Percentiles rank a stretch among this genome's conserved stretches.
Evolutionary conservation across 2,113 vertebrate species (phyloP).

Genomic region (Ammodytes dubius): DNA sequence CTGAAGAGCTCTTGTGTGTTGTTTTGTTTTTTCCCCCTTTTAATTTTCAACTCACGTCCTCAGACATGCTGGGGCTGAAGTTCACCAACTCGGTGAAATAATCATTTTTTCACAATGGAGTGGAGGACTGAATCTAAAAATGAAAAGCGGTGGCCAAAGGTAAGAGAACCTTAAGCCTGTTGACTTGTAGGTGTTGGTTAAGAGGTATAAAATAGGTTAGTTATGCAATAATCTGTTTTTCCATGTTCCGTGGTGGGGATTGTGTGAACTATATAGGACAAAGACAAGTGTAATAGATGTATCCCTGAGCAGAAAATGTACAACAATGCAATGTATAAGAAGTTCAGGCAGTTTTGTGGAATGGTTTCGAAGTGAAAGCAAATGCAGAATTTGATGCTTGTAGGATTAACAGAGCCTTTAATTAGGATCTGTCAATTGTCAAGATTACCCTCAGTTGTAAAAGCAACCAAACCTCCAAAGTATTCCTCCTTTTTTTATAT

Average conservation of each 20-base stretch:
- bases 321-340: conserved; percentile 23
- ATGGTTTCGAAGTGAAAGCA: conserved; percentile 3
- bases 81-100: not conserved
- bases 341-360: conserved; percentile 31
- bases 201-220: conserved; percentile 9
- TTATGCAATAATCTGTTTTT: conserved; percentile 44
- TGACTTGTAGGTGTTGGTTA: conserved; percentile 4
- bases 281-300: conserved; percentile 27
- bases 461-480: not conserved
- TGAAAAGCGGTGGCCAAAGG: conserved; percentile 51
- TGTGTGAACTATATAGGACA: conserved; percentile 37
- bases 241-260: conserved; percentile 15
- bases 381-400: conserved; percentile 12
- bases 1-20: conserved; percentile 7
- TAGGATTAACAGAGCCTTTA: conserved; percentile 1
- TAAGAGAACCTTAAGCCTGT: conserved; percentile 56
- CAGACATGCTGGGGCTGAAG: conserved; percentile 34
- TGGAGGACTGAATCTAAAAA: conserved; percentile 25
- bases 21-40: not conserved
- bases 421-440: not conserved
- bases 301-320: conserved; percentile 21
- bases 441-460: conserved; percentile 4
- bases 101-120: conserved; percentile 49
- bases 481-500: not conserved
- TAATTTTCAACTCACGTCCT: conserved; percentile 1